Evolutionary conservation across 1,140 invertebrate species (phyloP).

Genomic region (Zaprionus vittiger): DNA sequence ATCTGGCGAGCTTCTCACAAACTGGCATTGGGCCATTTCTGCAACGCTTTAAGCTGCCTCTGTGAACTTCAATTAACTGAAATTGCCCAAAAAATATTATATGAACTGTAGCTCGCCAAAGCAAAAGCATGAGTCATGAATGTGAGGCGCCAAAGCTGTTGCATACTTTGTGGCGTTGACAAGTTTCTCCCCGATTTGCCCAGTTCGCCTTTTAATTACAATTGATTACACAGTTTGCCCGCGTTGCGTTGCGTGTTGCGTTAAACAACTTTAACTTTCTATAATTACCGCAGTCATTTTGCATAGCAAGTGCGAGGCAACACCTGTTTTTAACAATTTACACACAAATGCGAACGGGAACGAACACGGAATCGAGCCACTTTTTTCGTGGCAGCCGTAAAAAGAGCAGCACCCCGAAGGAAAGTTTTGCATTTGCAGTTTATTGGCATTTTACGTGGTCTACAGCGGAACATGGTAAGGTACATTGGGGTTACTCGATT

Average conservation of each 20-base stretch:
- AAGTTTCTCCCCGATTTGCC: conserved; percentile 4
- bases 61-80: conserved; percentile 37
- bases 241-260: conserved; percentile 12
- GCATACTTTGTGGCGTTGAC: conserved; percentile 28
- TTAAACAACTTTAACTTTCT: conserved; percentile 5
- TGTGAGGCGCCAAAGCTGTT: conserved; percentile 26
- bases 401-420: conserved; percentile 49
- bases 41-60: conserved; percentile 14
- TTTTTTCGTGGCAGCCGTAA: conserved; percentile 46
- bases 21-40: conserved; percentile 47
- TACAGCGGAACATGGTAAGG: conserved; percentile 20
- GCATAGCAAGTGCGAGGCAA: conserved; percentile 26
- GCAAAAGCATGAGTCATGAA: background rate
- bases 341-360: conserved; percentile 58
- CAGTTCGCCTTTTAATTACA: conserved; percentile 24
- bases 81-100: conserved; percentile 17
- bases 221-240: conserved; percentile 46
- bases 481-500: background rate
- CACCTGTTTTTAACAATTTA: conserved; percentile 68
- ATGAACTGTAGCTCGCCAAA: background rate
- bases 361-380: conserved; percentile 5
- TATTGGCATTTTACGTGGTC: conserved; percentile 75
- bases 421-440: conserved; percentile 62
- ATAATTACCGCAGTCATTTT: conserved; percentile 42
- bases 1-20: conserved; percentile 16